phyloP scores from a whole-genome alignment of 1,140 invertebrate genomes.

The Atta cephalotes region DNA sequence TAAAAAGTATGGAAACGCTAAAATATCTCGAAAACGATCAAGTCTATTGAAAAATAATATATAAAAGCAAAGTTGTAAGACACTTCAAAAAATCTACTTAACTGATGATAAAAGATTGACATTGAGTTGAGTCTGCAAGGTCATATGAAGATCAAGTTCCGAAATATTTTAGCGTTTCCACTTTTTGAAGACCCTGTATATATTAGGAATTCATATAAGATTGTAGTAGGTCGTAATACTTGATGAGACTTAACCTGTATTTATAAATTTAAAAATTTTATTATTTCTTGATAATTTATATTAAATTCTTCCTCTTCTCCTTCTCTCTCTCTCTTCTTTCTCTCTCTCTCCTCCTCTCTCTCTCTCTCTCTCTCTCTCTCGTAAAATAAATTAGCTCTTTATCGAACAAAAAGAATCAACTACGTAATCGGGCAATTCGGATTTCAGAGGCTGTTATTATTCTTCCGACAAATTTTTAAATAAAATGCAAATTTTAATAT shows the following conservation, averaged over 20 bases:
- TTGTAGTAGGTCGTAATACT: conserved; percentile 37
- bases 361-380: not conserved
- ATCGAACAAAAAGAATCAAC: not conserved
- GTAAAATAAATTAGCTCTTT: conserved; percentile 9
- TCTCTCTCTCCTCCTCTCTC: not conserved
- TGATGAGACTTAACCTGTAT: not conserved
- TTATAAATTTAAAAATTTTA: conserved; percentile 43
- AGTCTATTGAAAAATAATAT: too few species aligned
- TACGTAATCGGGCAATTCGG: not conserved
- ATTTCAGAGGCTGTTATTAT: not conserved
- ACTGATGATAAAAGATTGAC: too few species aligned
- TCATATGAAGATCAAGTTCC: too few species aligned
- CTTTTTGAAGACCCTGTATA: too few species aligned
- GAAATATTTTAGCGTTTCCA: too few species aligned
- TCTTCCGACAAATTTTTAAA: not conserved
- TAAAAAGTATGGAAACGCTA: too few species aligned
- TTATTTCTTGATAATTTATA: conserved; percentile 58
- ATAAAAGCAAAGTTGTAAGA: too few species aligned
- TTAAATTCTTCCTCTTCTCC: conserved; percentile 4
- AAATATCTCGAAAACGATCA: too few species aligned
- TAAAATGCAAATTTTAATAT: not conserved
- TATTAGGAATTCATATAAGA: conserved; percentile 25
- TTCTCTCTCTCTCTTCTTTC: not conserved
- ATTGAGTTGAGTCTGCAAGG: too few species aligned
- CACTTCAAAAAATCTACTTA: too few species aligned